Conservation (phyloP, 2,113 vertebrate species). For the Isichthys henryi region DNA sequence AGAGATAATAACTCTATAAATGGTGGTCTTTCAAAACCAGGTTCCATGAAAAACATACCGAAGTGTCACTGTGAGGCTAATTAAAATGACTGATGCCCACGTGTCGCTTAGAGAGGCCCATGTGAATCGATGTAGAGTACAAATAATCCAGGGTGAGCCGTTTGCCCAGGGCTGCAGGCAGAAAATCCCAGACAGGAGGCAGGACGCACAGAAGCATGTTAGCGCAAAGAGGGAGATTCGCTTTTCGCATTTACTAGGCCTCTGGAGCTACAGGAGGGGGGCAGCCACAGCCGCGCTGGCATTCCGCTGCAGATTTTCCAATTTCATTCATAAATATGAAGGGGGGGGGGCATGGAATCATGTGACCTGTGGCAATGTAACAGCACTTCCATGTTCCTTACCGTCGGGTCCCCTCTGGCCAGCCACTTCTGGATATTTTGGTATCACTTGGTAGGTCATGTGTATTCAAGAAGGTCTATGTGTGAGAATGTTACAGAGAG, state of each 20-base stretch:
- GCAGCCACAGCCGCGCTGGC: background rate
- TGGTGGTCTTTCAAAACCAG: background rate
- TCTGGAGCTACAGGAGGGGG: background rate
- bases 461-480: background rate
- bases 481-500: background rate
- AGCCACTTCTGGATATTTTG: background rate
- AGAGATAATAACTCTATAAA: constrained; percentile 10
- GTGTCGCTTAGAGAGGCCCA: background rate
- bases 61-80: background rate
- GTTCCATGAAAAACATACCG: constrained; percentile 7
- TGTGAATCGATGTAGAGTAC: background rate
- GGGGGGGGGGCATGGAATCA: background rate
- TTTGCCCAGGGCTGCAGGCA: background rate
- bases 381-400: background rate
- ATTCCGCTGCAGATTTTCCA: background rate
- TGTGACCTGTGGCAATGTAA: background rate
- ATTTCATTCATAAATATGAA: background rate
- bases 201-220: background rate
- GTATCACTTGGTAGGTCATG: background rate
- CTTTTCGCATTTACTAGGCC: background rate
- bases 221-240: background rate
- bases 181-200: background rate
- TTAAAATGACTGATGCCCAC: background rate
- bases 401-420: background rate
- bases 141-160: background rate